phyloP scores from a whole-genome alignment of 2,888 invertebrate species.

The Aphrophora alni region DNA sequence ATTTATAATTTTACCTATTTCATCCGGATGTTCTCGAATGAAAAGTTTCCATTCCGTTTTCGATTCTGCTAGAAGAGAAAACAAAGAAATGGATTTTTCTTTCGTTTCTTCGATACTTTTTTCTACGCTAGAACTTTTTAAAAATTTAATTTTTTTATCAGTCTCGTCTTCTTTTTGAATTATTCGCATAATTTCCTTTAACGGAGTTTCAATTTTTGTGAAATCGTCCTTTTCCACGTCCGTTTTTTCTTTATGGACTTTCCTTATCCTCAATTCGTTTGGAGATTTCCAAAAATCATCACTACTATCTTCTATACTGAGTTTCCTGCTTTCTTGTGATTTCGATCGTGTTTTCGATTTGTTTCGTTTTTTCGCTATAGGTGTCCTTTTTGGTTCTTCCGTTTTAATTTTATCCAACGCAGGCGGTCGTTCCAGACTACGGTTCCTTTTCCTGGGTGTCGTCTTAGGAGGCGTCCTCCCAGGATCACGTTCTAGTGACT shows the following conservation, averaged over 20 bases:
- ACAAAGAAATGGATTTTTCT: not conserved
- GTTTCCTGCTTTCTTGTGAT: constrained; percentile 28
- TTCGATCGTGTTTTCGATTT: constrained; percentile 43
- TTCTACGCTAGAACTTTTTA: not conserved
- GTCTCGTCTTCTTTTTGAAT: constrained; percentile 12
- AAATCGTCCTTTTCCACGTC: not conserved
- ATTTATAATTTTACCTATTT: constrained; percentile 63
- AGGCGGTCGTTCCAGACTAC: constrained; percentile 45
- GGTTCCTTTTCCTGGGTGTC: constrained; percentile 46
- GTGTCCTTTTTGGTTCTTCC: constrained; percentile 54
- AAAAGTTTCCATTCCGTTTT: constrained; percentile 50
- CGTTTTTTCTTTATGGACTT: not conserved
- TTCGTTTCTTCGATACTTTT: not conserved
- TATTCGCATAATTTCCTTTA: not conserved
- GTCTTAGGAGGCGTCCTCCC: constrained; percentile 20
- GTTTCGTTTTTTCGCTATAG: constrained; percentile 52
- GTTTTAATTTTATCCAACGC: constrained; percentile 50
- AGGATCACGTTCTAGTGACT: constrained; percentile 37
- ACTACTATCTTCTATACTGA: constrained; percentile 41
- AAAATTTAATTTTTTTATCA: not conserved
- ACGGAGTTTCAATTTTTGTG: constrained; percentile 6
- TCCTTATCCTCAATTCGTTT: constrained; percentile 22
- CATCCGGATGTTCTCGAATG: constrained; percentile 62
- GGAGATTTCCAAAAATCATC: constrained; percentile 47
- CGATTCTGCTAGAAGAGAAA: not conserved